Evolutionary conservation across 1,140 invertebrate species (phyloP), one percentile per base, ranked within the genome.

Genomic region (Zaprionus inermis): DNA sequence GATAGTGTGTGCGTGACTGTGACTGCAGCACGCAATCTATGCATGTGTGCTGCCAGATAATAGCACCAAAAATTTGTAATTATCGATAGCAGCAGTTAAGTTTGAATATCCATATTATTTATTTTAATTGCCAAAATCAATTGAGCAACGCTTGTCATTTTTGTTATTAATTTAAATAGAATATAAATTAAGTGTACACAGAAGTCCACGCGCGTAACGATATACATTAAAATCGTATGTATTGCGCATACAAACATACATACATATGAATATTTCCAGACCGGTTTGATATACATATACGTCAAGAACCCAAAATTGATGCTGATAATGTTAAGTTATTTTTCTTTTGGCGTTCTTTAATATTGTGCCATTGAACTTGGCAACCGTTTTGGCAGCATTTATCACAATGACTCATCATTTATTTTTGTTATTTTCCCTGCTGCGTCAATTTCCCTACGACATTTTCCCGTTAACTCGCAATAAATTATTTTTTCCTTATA

Each of bases 381-480:
- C 51, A 38, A 41, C 38, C 32, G 12, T 49, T 68, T 69, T 68
- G 65, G 71, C 71, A 32, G 36, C 38, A 7, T 38, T 9, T 24
- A 22, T 9, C 7, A 0, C 38, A 14, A 28, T 72, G 70, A 72
- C 20, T 68, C 28, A 72, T 34, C 51, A 11, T 20, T 24, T 52
- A 32, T 38, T 54, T 32, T 7, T 54, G 28, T 11, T 32, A 20
- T 58, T 64, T 79, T 69, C 49, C 70, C 52, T 28, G 55, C 78
- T 57, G 30, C 44, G 28, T 63, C 49, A 44, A 44, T 74, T 69
- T 44, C n/a, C 38, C 7, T 6, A 55, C 59, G 41, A 64, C 65
- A 34, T 61, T 85, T 84, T 72, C 78, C 70, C 38, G 38, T 7
- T 44, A 44, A 44, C 38, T 18, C 51, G 71, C 82, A 86, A 84